phyloP scores from a whole-genome alignment of 2,888 invertebrate species.

The Cantharis rustica region DNA sequence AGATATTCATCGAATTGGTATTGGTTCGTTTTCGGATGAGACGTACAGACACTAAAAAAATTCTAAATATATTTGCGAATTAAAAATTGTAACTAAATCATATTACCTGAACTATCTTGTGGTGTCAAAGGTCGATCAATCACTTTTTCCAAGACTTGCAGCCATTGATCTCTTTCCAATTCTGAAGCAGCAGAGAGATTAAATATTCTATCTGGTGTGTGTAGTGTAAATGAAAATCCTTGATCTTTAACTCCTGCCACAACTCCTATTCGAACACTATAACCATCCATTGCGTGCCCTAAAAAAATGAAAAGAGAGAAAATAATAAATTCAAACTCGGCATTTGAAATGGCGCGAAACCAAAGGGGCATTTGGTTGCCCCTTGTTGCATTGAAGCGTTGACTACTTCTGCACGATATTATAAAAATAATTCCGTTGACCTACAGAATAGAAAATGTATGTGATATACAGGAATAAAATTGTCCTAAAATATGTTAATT shows the following conservation, averaged over 20 bases:
- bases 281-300: constrained; percentile 78
- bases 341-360: no score
- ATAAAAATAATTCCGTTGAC: no score
- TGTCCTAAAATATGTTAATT: no score
- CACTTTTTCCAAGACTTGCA: constrained; percentile 74
- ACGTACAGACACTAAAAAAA: constrained; percentile 70
- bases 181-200: constrained; percentile 77
- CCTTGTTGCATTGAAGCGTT: no score
- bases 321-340: no score
- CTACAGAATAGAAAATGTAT: no score
- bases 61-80: constrained; percentile 7
- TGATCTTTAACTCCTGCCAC: constrained; percentile 74
- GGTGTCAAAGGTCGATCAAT: constrained; percentile 76
- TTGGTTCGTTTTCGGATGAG: constrained; percentile 73
- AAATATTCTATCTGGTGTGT: constrained; percentile 78
- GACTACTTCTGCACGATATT: no score
- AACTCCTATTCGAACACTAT: constrained; percentile 71
- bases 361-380: no score
- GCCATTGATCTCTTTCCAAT: constrained; percentile 81
- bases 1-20: constrained; percentile 76
- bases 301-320: constrained; percentile 12
- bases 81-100: neutral
- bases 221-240: constrained; percentile 79
- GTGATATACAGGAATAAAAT: no score
- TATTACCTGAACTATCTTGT: constrained; percentile 75